A percentile compares a stretch with the other conserved stretches of the same genome.
Evolutionary conservation across 92 coral and sea anemone genomes (phyloP).

Genomic region (Pocillopora grandis): DNA sequence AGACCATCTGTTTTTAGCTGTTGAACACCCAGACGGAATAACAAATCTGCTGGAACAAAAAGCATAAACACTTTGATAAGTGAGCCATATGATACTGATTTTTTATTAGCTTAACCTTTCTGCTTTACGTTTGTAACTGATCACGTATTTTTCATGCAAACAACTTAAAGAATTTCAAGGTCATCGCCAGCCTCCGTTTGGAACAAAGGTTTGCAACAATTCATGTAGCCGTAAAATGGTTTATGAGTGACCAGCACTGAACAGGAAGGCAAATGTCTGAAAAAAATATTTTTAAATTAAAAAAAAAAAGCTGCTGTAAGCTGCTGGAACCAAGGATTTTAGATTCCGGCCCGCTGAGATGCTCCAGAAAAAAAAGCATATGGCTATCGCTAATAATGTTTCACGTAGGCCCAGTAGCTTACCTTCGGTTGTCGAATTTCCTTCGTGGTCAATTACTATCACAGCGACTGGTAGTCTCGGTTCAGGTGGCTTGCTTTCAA

Average conservation of each 20-base stretch:
- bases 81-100: too few species aligned
- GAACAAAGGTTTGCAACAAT: too few species aligned
- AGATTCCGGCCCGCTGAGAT: neutral
- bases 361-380: neutral
- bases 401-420: neutral
- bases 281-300: too few species aligned
- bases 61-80: neutral
- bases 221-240: too few species aligned
- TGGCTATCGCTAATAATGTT: neutral
- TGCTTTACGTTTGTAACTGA: too few species aligned
- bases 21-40: neutral
- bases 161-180: too few species aligned
- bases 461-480: constrained; percentile 71
- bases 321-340: neutral
- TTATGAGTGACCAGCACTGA: too few species aligned
- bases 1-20: constrained; percentile 25
- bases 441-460: constrained; percentile 40
- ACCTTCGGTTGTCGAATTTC: constrained; percentile 44
- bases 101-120: too few species aligned
- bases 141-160: too few species aligned
- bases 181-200: too few species aligned
- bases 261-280: too few species aligned
- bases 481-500: constrained; percentile 63
- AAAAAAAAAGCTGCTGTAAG: neutral
- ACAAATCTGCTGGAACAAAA: constrained; percentile 11